Conservation (phyloP, 2,888 invertebrate genomes). For the Chrysodeixis includens region DNA sequence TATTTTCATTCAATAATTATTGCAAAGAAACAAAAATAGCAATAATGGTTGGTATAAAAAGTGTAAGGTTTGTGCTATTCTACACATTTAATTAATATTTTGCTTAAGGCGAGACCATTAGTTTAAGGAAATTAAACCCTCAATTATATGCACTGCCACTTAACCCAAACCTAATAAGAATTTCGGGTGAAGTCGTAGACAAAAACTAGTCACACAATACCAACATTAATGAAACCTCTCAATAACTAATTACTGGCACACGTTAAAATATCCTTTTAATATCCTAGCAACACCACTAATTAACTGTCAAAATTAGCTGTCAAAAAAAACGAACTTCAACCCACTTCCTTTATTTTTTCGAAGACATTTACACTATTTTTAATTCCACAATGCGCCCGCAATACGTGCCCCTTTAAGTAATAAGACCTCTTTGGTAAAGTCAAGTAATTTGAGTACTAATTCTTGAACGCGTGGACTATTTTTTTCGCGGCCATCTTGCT, state of each 20-base stretch:
- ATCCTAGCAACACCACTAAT: conserved; percentile 72
- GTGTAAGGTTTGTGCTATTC: neutral
- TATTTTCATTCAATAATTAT: too few relatives aligned
- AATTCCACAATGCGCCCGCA: conserved; percentile 70
- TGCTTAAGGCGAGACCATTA: neutral
- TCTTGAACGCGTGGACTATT: conserved; percentile 63
- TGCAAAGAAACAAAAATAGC: too few relatives aligned
- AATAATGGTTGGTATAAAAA: too few relatives aligned
- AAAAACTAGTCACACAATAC: conserved; percentile 26
- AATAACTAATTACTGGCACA: conserved; percentile 37
- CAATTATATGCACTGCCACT: neutral
- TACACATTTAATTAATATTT: neutral
- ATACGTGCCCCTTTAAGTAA: conserved; percentile 71
- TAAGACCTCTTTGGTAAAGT: conserved; percentile 76
- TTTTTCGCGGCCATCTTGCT: conserved; percentile 21
- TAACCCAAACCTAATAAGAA: conserved; percentile 2
- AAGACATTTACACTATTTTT: conserved; percentile 79
- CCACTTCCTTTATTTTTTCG: conserved; percentile 64
- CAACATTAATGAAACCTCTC: conserved; percentile 50
- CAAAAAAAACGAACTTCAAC: conserved; percentile 62
- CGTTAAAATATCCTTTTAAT: conserved; percentile 50
- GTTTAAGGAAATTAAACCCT: neutral
- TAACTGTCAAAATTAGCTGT: conserved; percentile 71
- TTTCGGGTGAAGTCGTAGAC: neutral
- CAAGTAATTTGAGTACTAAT: conserved; percentile 85